Evolutionary conservation across 2,888 invertebrate species (phyloP).

Genomic region (Iselma pallidipennis): DNA sequence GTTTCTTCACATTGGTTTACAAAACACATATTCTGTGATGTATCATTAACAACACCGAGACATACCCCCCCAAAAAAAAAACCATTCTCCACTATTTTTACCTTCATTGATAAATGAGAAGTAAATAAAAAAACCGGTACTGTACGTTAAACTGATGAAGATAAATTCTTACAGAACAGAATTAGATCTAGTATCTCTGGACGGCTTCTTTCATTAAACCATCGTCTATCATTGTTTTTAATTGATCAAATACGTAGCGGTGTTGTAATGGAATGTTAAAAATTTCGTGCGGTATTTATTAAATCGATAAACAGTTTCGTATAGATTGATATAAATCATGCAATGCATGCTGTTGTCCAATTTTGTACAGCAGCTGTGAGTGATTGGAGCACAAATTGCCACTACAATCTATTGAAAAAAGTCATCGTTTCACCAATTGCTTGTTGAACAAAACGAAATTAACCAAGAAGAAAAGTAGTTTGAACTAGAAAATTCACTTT

Average conservation of each 20-base stretch:
- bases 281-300: neutral
- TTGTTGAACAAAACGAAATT: too few species aligned
- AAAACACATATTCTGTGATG: slow-evolving; percentile 1
- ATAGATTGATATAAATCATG: neutral
- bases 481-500: neutral
- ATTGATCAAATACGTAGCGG: too few species aligned
- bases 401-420: neutral
- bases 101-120: neutral
- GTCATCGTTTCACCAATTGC: neutral
- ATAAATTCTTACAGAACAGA: neutral
- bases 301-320: neutral
- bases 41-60: neutral
- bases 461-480: too few species aligned
- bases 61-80: neutral
- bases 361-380: neutral
- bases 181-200: too few species aligned
- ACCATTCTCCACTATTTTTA: neutral
- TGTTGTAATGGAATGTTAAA: too few species aligned
- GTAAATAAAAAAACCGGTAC: neutral
- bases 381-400: neutral
- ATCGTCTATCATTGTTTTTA: too few species aligned
- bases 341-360: neutral
- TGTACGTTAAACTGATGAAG: neutral
- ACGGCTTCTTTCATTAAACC: too few species aligned
- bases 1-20: slow-evolving; percentile 11